A percentile compares a stretch with the other conserved stretches of the same genome.
Conservation (phyloP, 1,140 invertebrate genomes). For the Aphelenchoides fujianensis region DNA sequence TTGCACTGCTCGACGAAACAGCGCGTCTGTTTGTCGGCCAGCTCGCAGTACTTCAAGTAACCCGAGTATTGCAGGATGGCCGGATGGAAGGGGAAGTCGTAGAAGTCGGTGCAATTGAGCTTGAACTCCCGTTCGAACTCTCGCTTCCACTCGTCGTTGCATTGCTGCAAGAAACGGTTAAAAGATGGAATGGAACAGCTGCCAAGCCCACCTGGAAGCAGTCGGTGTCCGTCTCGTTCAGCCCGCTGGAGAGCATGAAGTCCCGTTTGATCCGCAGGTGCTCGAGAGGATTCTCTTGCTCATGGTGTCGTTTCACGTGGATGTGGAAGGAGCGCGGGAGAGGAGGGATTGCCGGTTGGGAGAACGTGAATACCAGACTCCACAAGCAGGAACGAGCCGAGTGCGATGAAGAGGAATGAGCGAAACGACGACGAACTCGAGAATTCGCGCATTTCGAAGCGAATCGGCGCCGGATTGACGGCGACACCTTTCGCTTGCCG, state of each 20-base stretch:
- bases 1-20: constrained; percentile 57
- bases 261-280: constrained; percentile 48
- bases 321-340: too few relatives aligned
- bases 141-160: constrained; percentile 53
- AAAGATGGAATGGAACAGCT: neutral
- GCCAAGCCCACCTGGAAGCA: constrained; percentile 52
- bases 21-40: constrained; percentile 57
- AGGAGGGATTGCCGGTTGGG: too few relatives aligned
- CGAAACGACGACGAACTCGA: too few relatives aligned
- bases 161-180: constrained; percentile 42
- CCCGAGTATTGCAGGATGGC: constrained; percentile 49
- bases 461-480: too few relatives aligned
- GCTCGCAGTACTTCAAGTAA: constrained; percentile 52
- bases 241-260: constrained; percentile 57
- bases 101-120: constrained; percentile 56
- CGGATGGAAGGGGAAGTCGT: constrained; percentile 61
- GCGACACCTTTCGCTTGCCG: too few relatives aligned
- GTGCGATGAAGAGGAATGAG: too few relatives aligned
- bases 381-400: too few relatives aligned
- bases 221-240: constrained; percentile 52
- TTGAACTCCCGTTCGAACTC: constrained; percentile 51
- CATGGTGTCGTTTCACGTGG: too few relatives aligned
- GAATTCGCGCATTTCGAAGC: too few relatives aligned
- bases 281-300: too few relatives aligned
- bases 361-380: too few relatives aligned